Conservation (phyloP, 2,797 vertebrate species). For the Melanogrammus aeglefinus region DNA sequence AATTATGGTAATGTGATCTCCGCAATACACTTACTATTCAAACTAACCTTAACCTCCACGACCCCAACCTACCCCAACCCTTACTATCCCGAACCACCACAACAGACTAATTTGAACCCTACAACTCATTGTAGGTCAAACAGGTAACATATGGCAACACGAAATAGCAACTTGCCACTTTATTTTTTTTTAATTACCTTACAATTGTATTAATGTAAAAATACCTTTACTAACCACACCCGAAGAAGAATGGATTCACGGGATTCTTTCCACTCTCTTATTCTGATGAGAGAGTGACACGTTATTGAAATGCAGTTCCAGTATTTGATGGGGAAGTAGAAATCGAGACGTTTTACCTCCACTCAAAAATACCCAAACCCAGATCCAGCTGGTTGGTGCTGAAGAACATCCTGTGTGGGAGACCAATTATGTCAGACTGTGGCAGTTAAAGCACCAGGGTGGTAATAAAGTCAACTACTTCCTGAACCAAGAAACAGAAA, state of each 20-base stretch:
- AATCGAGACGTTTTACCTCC: not conserved
- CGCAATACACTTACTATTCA: not conserved
- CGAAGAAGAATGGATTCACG: not conserved
- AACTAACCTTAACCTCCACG: not conserved
- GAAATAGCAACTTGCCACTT: not conserved
- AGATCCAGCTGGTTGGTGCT: not conserved
- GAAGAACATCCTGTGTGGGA: too few relatives aligned
- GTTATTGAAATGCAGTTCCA: not conserved
- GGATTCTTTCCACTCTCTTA: not conserved
- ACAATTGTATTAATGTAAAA: not conserved
- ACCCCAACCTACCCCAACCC: not conserved
- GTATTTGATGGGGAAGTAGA: not conserved
- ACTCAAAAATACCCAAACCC: not conserved
- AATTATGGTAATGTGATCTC: slow-evolving; percentile 83
- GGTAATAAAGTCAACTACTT: not conserved
- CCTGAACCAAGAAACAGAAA: not conserved
- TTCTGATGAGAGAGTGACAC: not conserved
- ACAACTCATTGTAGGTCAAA: not conserved
- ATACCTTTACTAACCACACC: not conserved
- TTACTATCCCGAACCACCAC: not conserved
- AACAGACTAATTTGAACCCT: not conserved
- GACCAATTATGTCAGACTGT: too few relatives aligned
- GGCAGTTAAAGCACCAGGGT: too few relatives aligned
- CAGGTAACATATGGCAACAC: not conserved
- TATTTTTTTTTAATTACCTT: not conserved